Conservation (phyloP, 2,888 invertebrate species). For the Schrankia costaestrigalis region DNA sequence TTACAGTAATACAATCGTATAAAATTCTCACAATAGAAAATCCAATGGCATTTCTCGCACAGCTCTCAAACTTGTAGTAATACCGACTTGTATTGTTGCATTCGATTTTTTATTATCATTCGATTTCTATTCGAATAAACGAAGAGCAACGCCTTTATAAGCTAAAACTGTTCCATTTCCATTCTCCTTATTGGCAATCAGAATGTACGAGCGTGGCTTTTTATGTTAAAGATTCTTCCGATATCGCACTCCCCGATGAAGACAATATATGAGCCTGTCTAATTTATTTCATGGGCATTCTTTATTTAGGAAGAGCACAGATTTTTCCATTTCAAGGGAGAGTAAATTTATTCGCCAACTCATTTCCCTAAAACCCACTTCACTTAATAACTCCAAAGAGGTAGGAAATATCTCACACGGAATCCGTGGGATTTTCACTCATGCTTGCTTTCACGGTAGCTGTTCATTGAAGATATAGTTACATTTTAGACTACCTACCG, state of each 20-base stretch:
- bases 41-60: too few relatives aligned
- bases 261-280: slow-evolving; percentile 63
- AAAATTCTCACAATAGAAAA: slow-evolving; percentile 3
- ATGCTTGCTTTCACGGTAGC: slow-evolving; percentile 50
- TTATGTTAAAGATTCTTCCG: slow-evolving; percentile 42
- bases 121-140: slow-evolving; percentile 36
- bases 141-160: slow-evolving; percentile 46
- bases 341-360: slow-evolving; percentile 65
- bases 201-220: slow-evolving; percentile 54
- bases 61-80: too few relatives aligned
- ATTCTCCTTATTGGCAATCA: slow-evolving; percentile 67
- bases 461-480: slow-evolving; percentile 51
- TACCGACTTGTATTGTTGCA: slow-evolving; percentile 15
- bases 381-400: slow-evolving; percentile 75
- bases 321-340: slow-evolving; percentile 54
- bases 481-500: slow-evolving; percentile 60
- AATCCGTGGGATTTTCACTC: slow-evolving; percentile 70
- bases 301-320: slow-evolving; percentile 64
- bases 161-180: slow-evolving; percentile 54
- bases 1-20: slow-evolving; percentile 2
- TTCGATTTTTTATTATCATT: slow-evolving; percentile 31
- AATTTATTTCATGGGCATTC: slow-evolving; percentile 65
- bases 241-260: slow-evolving; percentile 49
- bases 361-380: slow-evolving; percentile 77
- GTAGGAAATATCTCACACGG: slow-evolving; percentile 70